phyloP scores from a whole-genome alignment of 2,113 vertebrate species.

The Pterocles gutturalis region DNA sequence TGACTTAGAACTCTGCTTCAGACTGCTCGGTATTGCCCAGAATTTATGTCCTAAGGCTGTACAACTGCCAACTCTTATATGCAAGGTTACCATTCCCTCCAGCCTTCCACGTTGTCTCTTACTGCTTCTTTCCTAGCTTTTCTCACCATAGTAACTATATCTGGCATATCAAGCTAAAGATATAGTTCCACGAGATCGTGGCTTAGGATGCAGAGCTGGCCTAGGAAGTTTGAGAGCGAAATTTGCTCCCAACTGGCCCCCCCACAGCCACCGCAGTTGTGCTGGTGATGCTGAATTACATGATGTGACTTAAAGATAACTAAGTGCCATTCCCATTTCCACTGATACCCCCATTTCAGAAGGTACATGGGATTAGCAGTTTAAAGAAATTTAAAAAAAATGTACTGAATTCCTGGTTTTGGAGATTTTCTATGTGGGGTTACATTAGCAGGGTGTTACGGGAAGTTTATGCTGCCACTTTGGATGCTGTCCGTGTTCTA shows the following conservation, averaged over 20 bases:
- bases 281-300: neutral
- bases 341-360: neutral
- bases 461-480: neutral
- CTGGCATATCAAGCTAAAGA: neutral
- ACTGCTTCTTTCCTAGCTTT: neutral
- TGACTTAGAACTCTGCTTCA: neutral
- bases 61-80: neutral
- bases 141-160: neutral
- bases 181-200: neutral
- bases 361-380: neutral
- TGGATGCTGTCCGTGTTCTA: neutral
- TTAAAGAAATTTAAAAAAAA: neutral
- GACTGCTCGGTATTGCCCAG: neutral
- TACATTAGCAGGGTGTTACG: neutral
- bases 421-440: neutral
- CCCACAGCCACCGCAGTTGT: rapidly evolving
- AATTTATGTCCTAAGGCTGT: neutral
- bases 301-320: neutral
- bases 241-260: neutral
- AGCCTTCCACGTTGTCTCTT: neutral
- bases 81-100: neutral
- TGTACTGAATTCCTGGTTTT: neutral
- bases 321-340: neutral
- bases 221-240: neutral
- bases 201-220: neutral